Percentiles rank a stretch among this genome's conserved stretches.
Conservation (phyloP, 2,797 vertebrate species). For the Furcifer pardalis region DNA sequence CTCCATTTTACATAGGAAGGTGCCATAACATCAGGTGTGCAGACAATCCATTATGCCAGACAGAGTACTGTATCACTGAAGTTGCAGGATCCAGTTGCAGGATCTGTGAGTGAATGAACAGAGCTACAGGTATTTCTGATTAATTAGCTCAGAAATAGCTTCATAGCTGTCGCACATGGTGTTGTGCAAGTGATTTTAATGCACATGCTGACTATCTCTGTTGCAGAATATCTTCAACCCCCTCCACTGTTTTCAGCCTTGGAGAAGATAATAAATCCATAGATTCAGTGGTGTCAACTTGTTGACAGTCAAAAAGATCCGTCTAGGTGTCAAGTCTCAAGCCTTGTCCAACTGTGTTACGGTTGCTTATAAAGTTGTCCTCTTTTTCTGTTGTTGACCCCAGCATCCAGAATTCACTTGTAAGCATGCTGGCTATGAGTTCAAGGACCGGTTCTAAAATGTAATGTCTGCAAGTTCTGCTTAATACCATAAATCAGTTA, state of each 20-base stretch:
- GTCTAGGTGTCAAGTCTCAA: background rate
- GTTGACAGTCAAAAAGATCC: background rate
- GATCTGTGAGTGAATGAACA: background rate
- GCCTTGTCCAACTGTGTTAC: background rate
- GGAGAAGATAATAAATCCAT: background rate
- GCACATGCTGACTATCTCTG: background rate
- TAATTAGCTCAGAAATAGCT: no score
- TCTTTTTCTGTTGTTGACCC: background rate
- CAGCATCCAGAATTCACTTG: no score
- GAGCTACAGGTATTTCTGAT: no score
- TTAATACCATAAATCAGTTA: background rate
- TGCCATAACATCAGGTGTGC: no score
- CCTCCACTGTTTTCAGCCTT: background rate
- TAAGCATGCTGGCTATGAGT: background rate
- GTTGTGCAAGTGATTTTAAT: background rate
- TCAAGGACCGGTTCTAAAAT: background rate
- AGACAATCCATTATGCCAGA: constrained; percentile 40
- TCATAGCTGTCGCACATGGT: background rate
- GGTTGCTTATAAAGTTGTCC: background rate
- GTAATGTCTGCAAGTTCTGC: background rate
- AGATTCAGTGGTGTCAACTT: background rate
- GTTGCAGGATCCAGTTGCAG: accelerated
- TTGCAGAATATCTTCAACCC: background rate
- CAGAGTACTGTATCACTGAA: background rate
- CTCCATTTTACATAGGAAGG: background rate